These are phyloP conservation scores for Ichneumon xanthorius DNA, from an alignment of 2,888 invertebrate genomes.

Conservation along the genomic window DNA sequence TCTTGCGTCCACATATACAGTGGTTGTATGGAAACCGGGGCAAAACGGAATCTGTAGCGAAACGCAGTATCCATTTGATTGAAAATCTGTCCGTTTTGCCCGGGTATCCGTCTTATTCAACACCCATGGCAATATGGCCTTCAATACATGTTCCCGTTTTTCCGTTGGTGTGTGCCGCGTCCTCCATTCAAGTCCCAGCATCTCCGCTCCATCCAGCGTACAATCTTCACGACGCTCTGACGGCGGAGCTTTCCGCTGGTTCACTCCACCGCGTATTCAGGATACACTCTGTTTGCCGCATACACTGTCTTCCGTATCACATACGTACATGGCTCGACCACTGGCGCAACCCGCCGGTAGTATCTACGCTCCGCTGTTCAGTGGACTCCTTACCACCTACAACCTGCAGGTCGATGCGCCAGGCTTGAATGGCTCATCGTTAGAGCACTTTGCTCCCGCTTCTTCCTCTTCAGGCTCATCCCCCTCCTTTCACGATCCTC, in stretches of 20 bases:
- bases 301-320: background rate
- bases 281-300: constrained; percentile 26
- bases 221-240: constrained; percentile 38
- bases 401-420: constrained; percentile 72
- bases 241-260: constrained; percentile 48
- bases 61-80: too few species aligned
- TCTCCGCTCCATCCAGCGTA: constrained; percentile 25
- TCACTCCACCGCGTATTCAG: constrained; percentile 48
- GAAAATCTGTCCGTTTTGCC: too few species aligned
- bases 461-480: constrained; percentile 59
- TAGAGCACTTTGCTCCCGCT: constrained; percentile 72
- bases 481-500: constrained; percentile 30
- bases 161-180: background rate
- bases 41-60: too few species aligned
- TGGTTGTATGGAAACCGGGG: too few species aligned
- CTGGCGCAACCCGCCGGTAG: constrained; percentile 56
- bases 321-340: constrained; percentile 39
- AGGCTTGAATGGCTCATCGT: constrained; percentile 76
- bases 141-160: background rate
- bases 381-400: constrained; percentile 61
- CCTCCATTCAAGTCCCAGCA: background rate
- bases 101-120: too few species aligned
- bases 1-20: too few species aligned
- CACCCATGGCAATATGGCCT: background rate
- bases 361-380: constrained; percentile 47